Evolutionary conservation across 2,888 invertebrate genomes (phyloP).

Genomic region (Sarcophaga carnaria): DNA sequence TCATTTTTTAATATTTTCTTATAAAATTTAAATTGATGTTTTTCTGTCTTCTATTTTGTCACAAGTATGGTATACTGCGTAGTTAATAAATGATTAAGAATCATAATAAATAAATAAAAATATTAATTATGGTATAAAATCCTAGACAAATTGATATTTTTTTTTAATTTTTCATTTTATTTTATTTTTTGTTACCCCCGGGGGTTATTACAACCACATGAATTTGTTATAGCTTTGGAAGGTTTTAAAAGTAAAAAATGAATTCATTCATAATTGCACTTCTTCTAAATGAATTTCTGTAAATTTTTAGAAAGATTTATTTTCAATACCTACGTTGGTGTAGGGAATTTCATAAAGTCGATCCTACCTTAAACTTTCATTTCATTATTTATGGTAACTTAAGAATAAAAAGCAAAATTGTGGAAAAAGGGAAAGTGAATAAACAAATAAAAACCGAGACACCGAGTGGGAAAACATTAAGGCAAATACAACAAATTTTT

Average conservation of each 20-base stretch:
- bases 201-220: no score
- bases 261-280: neutral
- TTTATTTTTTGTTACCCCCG: no score
- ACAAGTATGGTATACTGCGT: constrained; percentile 19
- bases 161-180: neutral
- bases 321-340: neutral
- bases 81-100: constrained; percentile 28
- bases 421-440: constrained; percentile 9
- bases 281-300: neutral
- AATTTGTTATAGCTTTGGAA: neutral
- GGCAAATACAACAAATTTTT: no score
- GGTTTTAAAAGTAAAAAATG: neutral
- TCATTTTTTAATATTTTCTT: neutral
- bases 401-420: neutral
- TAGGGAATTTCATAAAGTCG: neutral
- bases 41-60: constrained; percentile 5
- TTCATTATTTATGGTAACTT: neutral
- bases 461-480: constrained; percentile 1
- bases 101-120: constrained; percentile 26
- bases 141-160: neutral
- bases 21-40: constrained; percentile 15
- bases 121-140: constrained; percentile 24
- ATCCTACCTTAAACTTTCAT: neutral
- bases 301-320: neutral
- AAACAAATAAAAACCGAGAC: constrained; percentile 8